These are phyloP conservation scores for Creontiades dilutus DNA, from an alignment of 2,888 invertebrate genomes.

Conservation along the genomic window DNA sequence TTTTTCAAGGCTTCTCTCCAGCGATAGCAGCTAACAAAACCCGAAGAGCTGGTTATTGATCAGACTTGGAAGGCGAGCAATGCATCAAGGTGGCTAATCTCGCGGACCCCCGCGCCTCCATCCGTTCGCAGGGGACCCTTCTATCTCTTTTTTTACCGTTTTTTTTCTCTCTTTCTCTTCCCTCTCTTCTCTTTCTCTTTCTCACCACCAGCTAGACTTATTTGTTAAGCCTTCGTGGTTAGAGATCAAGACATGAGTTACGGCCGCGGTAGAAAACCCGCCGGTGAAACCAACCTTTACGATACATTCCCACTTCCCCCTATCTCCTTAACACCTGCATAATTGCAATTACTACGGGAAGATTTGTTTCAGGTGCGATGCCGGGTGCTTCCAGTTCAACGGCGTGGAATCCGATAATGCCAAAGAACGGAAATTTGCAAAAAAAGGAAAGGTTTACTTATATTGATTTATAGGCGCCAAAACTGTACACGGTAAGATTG, in stretches of 20 bases:
- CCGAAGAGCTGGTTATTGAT: slow-evolving; percentile 52
- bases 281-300: slow-evolving; percentile 24
- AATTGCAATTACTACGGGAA: slow-evolving; percentile 32
- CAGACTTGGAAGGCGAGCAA: slow-evolving; percentile 52
- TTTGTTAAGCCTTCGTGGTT: slow-evolving; percentile 43
- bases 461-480: no score
- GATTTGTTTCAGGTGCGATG: not conserved
- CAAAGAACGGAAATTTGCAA: no score
- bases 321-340: slow-evolving; percentile 26
- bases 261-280: not conserved
- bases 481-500: no score
- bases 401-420: slow-evolving; percentile 9
- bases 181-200: not conserved
- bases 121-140: not conserved
- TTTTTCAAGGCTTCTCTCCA: not conserved
- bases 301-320: slow-evolving; percentile 15
- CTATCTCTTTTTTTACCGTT: not conserved
- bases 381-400: not conserved
- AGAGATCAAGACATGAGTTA: slow-evolving; percentile 42
- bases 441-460: no score
- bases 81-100: slow-evolving; percentile 55
- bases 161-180: not conserved
- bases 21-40: slow-evolving; percentile 17
- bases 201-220: slow-evolving; percentile 26
- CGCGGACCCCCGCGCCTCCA: not conserved